phyloP scores from a whole-genome alignment of 1,140 invertebrate species.

The Eriosoma lanigerum region DNA sequence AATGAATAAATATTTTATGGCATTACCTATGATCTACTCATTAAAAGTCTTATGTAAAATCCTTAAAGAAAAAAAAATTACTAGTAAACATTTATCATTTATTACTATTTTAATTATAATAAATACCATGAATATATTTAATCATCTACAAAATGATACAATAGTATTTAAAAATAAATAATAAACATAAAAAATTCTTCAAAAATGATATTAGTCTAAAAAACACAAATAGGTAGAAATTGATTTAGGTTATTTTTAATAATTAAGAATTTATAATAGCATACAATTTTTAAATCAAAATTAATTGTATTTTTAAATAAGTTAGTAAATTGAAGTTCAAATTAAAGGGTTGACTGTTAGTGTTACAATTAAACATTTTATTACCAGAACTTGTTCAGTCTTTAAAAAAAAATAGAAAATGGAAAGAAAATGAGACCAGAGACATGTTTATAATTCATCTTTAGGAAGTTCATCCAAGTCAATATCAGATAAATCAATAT shows the following conservation, averaged over 20 bases:
- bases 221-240: background rate
- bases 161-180: background rate
- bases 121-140: background rate
- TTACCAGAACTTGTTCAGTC: constrained; percentile 39
- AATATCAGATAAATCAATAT: constrained; percentile 90
- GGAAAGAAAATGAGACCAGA: background rate
- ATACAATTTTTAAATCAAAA: background rate
- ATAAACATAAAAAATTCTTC: constrained; percentile 20
- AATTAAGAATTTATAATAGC: background rate
- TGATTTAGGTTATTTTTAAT: constrained; percentile 25
- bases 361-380: constrained; percentile 19
- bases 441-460: constrained; percentile 68
- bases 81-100: background rate
- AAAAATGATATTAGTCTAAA: background rate
- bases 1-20: no score
- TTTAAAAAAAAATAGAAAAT: constrained; percentile 39
- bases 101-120: constrained; percentile 20
- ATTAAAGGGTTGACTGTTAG: constrained; percentile 13
- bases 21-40: no score
- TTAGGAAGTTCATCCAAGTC: constrained; percentile 81
- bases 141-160: background rate
- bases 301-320: background rate
- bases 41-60: no score
- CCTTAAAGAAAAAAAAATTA: background rate
- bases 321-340: background rate